Percentiles rank a stretch among this genome's conserved stretches.
Evolutionary conservation across 2,888 invertebrate genomes (phyloP).

Genomic region (Tetramorium bicarinatum): DNA sequence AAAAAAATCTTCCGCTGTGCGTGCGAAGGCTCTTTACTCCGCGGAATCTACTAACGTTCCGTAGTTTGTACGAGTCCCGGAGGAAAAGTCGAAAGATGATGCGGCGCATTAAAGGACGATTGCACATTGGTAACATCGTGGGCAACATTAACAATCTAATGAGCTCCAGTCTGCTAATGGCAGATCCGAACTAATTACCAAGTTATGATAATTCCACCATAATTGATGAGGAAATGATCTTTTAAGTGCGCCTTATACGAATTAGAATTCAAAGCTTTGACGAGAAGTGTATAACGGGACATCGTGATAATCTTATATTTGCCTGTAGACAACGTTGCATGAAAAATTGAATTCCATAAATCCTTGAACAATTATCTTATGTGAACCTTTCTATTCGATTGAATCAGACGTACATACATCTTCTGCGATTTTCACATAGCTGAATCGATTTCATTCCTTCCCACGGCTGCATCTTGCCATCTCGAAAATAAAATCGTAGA

Average conservation of each 20-base stretch:
- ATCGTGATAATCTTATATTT: constrained; percentile 22
- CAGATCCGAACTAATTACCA: constrained; percentile 17
- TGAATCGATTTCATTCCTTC: constrained; percentile 31
- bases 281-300: constrained; percentile 35
- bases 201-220: constrained; percentile 38
- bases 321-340: not conserved
- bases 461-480: not conserved
- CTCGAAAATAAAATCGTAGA: not conserved
- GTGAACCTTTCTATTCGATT: constrained; percentile 19
- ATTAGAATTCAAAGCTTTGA: constrained; percentile 34
- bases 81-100: not conserved
- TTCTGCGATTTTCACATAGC: not conserved
- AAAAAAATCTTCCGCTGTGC: not conserved
- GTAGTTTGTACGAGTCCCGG: not conserved
- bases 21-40: not conserved
- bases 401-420: not conserved
- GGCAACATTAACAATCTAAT: constrained; percentile 39
- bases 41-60: not conserved
- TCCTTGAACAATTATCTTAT: constrained; percentile 1
- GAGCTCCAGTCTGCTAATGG: constrained; percentile 19
- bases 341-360: constrained; percentile 16
- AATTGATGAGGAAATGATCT: constrained; percentile 43
- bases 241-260: constrained; percentile 17
- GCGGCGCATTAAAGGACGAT: constrained; percentile 28
- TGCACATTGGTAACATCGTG: not conserved